Evolutionary conservation across 2,113 vertebrate species (phyloP), one percentile per base, ranked within the genome.

Genomic region (Clarias macrocephalus): DNA sequence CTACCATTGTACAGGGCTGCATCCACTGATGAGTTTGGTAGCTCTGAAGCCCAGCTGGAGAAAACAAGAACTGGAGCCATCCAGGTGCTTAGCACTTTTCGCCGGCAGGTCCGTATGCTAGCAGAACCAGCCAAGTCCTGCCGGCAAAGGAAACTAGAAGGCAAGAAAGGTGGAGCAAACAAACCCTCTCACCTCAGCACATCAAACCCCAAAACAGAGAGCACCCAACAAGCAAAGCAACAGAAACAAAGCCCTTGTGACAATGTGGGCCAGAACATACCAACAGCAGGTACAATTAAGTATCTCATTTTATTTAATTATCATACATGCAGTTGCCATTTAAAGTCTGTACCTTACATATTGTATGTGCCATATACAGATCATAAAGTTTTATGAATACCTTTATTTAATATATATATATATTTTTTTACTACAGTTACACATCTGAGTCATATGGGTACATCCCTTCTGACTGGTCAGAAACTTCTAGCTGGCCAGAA

Each of bases 1-100:
- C 93, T 99, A 91, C 98, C 98, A 0, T 93, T 99, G 72, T 99
- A 99, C 91, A 99, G 96, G 93, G 92, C 97, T 88, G 96, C 98
- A 62, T 91, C 92, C 48, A 96, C 97, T 82, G 98, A 99, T 89
- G 98, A 99, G 93, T 98, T 97, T 54, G 98, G 98, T 89, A 99
- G 96, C 84, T 89, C 86, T 3, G 97, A 97, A 87, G 96, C 94
- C 84, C 98, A 99, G 91, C 96, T 96, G 91, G 96, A 97, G 92
- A 99, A 99, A 90, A 96, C 97, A 25, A 96, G 93, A 85, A 96
- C 94, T 0, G 98, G 98, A 28, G 97, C 96, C 90, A 99, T 99
- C 83, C 96, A 99, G 94, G 97, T 98, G 81, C 97, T 99, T 76
- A 97, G 92, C 84, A 94, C 95, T 82, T 99, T 99, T 86, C 96